These are phyloP conservation scores for Ctenicera cuprea DNA, from an alignment of 2,888 invertebrate genomes.

Conservation along the genomic window DNA sequence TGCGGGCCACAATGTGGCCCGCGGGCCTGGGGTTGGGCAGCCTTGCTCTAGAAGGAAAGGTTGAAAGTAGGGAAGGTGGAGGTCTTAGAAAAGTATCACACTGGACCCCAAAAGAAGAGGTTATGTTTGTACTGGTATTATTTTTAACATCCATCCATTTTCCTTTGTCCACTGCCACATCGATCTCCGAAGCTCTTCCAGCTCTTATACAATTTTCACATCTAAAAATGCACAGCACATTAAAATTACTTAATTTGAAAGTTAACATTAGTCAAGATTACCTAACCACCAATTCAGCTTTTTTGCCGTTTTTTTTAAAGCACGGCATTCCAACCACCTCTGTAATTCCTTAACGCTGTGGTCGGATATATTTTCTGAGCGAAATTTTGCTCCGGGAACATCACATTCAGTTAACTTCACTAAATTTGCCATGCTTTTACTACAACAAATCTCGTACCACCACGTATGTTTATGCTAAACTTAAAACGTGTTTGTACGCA, in stretches of 20 bases:
- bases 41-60: too few species aligned
- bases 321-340: neutral
- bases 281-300: neutral
- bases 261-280: neutral
- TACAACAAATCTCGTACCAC: too few species aligned
- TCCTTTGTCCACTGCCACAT: neutral
- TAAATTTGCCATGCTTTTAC: conserved; percentile 2
- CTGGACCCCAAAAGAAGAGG: neutral
- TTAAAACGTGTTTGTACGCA: too few species aligned
- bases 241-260: conserved; percentile 2
- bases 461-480: too few species aligned
- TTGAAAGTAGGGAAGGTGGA: conserved; percentile 5
- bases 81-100: too few species aligned
- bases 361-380: neutral
- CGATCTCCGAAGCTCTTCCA: neutral
- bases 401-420: neutral
- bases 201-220: neutral
- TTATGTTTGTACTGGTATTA: too few species aligned
- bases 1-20: too few species aligned
- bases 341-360: neutral
- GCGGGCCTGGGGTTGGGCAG: too few species aligned
- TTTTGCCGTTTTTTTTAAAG: neutral
- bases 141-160: too few species aligned
- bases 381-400: too few species aligned
- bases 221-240: neutral